Evolutionary conservation across 1,140 invertebrate species (phyloP).

Genomic region (fruit fly (Drosophila melanogaster)): DNA sequence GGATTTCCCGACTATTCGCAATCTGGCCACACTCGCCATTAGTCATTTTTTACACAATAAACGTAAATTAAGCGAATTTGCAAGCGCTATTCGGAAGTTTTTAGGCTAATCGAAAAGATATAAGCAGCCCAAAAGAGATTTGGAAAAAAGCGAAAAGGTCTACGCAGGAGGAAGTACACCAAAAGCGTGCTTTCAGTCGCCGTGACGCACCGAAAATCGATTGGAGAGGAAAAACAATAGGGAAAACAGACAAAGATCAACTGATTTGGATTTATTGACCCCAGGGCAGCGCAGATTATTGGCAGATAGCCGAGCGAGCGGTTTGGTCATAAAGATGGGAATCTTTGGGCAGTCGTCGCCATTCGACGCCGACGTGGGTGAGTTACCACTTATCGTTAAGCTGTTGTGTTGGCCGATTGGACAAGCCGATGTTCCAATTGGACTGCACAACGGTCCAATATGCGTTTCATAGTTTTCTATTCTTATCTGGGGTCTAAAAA

Average conservation of each 20-base stretch:
- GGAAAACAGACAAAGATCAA: slow-evolving; percentile 28
- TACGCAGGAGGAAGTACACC: not conserved
- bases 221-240: slow-evolving; percentile 47
- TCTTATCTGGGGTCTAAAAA: slow-evolving; percentile 11
- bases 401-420: not conserved
- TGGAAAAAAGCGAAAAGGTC: not conserved
- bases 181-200: not conserved
- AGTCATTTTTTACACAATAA: slow-evolving; percentile 74
- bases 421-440: slow-evolving; percentile 5
- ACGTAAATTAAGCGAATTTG: slow-evolving; percentile 49
- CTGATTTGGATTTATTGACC: slow-evolving; percentile 10
- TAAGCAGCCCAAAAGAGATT: not conserved
- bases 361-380: slow-evolving; percentile 91
- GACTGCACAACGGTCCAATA: not conserved
- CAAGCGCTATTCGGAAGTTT: slow-evolving; percentile 19
- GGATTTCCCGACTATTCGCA: slow-evolving; percentile 5
- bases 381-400: slow-evolving; percentile 55
- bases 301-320: slow-evolving; percentile 35
- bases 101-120: not conserved
- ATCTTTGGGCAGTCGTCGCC: slow-evolving; percentile 88
- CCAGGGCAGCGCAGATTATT: slow-evolving; percentile 36
- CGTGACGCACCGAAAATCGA: slow-evolving; percentile 68
- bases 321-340: slow-evolving; percentile 85
- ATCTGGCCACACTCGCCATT: slow-evolving; percentile 51
- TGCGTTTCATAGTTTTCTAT: slow-evolving; percentile 14